A percentile compares a stretch with the other conserved stretches of the same genome.
These are phyloP conservation scores for Nothoprocta pentlandii DNA, from an alignment of 2,113 vertebrate species.

Conservation along the genomic window DNA sequence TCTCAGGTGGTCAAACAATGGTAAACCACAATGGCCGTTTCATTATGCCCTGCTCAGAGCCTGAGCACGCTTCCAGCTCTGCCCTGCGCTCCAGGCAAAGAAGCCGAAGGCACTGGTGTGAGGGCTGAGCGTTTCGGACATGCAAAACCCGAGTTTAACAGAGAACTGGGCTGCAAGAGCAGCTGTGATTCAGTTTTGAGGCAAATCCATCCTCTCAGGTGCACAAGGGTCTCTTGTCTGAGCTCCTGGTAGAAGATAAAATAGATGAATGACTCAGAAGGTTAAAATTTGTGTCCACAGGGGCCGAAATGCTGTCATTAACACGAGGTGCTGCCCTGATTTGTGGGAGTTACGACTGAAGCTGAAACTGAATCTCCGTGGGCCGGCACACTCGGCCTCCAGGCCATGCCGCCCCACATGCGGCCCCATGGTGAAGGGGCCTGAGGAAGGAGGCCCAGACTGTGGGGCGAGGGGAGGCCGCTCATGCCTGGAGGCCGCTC, in stretches of 20 bases:
- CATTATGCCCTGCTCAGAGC: background rate
- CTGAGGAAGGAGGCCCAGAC: no score
- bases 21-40: background rate
- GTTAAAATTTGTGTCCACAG: background rate
- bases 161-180: background rate
- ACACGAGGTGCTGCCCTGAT: background rate
- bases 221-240: background rate
- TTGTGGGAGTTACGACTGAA: background rate
- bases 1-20: conserved; percentile 50
- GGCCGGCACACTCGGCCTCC: no score
- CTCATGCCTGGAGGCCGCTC: no score
- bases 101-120: background rate
- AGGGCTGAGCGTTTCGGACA: background rate
- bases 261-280: background rate
- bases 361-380: background rate
- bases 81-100: background rate
- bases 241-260: background rate
- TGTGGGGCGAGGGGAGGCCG: no score
- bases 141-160: background rate
- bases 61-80: background rate
- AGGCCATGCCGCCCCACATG: no score
- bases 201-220: background rate
- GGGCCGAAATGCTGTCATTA: background rate
- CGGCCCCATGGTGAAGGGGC: no score
- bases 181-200: background rate